These are phyloP conservation scores for Parauchenoglanis punctatus DNA, from an alignment of 2,797 vertebrate species.

Conservation along the genomic window DNA sequence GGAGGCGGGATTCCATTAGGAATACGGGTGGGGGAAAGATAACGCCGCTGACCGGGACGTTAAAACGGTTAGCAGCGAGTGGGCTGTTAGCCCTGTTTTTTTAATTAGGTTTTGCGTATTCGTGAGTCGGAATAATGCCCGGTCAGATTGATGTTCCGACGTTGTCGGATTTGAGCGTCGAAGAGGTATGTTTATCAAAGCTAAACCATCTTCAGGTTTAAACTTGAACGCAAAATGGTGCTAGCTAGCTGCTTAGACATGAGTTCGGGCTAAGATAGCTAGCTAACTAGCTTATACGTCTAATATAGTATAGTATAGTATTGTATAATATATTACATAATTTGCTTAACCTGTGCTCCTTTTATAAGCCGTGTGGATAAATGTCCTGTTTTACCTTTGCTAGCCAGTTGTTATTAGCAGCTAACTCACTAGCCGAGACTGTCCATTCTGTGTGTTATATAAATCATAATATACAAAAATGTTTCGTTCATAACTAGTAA, in stretches of 20 bases:
- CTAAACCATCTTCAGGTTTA: neutral
- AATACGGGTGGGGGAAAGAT: constrained; percentile 21
- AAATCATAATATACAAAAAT: neutral
- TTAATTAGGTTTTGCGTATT: neutral
- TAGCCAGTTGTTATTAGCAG: neutral
- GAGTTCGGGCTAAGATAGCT: neutral
- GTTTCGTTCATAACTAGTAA: neutral
- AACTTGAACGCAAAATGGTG: constrained; percentile 22
- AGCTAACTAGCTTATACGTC: no score
- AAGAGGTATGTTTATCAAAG: constrained; percentile 80
- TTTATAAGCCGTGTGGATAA: neutral
- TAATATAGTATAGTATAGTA: neutral
- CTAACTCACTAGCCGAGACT: neutral
- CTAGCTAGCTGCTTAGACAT: constrained; percentile 31
- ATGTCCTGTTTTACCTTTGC: neutral
- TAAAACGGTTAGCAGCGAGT: constrained; percentile 17
- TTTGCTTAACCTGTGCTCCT: neutral
- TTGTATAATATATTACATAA: neutral
- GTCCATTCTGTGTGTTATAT: neutral
- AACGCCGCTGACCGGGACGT: neutral
- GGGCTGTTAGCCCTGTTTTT: constrained; percentile 29
- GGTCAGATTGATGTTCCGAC: constrained; percentile 76
- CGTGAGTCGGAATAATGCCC: constrained; percentile 75
- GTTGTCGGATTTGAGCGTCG: constrained; percentile 84
- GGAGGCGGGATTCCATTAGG: neutral